Percentiles rank a stretch among this genome's conserved stretches.
Conservation (phyloP, 2,888 invertebrate species). For the Operophtera brumata region DNA sequence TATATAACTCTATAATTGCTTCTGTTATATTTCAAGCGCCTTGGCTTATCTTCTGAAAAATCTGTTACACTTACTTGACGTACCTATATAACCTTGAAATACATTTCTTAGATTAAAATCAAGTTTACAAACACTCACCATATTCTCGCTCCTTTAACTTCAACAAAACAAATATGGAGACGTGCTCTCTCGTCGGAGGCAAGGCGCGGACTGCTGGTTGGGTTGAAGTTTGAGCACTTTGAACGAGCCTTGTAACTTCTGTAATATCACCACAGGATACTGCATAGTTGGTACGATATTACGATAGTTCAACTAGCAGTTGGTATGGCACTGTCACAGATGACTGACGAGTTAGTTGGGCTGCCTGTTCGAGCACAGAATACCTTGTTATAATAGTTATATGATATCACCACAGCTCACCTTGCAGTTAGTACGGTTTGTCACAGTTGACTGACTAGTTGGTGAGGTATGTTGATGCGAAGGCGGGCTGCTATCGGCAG, state of each 20-base stretch:
- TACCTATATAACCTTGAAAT: constrained; percentile 13
- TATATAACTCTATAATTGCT: too few species aligned
- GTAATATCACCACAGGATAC: constrained; percentile 17
- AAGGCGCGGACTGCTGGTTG: constrained; percentile 35
- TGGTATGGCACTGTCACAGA: constrained; percentile 2
- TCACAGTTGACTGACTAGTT: constrained; percentile 2
- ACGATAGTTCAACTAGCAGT: constrained; percentile 5
- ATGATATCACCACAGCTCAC: background rate
- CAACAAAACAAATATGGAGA: constrained; percentile 11
- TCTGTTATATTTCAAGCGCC: too few species aligned
- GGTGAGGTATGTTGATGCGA: constrained; percentile 1
- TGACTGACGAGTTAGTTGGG: constrained; percentile 1
- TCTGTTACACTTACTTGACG: background rate
- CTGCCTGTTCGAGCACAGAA: background rate
- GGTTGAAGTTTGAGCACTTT: too few species aligned
- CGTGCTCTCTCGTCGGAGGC: constrained; percentile 35
- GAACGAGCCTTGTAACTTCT: constrained; percentile 18
- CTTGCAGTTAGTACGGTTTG: constrained; percentile 1
- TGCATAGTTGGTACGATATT: constrained; percentile 1
- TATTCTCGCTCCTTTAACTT: constrained; percentile 28
- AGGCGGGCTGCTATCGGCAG: constrained; percentile 5
- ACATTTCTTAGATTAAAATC: constrained; percentile 14
- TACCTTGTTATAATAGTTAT: constrained; percentile 6
- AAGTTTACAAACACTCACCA: constrained; percentile 56
- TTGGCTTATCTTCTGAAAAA: too few species aligned